phyloP scores from a whole-genome alignment of 2,113 vertebrate genomes.

The Stercorarius parasiticus region DNA sequence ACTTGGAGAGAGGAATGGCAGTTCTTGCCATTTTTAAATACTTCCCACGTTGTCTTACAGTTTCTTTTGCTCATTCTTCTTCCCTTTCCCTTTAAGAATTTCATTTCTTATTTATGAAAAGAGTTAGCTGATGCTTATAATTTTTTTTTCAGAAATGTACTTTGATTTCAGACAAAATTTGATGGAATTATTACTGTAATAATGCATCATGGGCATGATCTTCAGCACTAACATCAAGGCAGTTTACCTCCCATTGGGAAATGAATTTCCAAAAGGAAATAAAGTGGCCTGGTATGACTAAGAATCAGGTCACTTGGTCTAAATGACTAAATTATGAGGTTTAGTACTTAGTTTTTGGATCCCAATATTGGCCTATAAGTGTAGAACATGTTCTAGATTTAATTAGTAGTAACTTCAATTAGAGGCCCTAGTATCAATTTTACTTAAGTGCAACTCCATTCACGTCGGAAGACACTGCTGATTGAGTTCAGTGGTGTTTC shows the following conservation, averaged over 20 bases:
- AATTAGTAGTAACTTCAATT: not conserved
- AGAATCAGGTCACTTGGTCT: slow-evolving; percentile 23
- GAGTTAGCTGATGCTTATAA: not conserved
- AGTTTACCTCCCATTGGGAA: not conserved
- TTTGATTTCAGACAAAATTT: slow-evolving; percentile 4
- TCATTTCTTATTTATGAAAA: not conserved
- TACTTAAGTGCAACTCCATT: not conserved
- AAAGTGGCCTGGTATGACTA: not conserved
- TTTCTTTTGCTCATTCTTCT: not conserved
- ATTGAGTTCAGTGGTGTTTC: not conserved
- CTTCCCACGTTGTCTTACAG: not conserved
- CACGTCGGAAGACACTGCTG: not conserved
- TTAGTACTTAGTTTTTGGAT: not conserved
- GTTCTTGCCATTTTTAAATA: not conserved
- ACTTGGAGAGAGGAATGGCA: not conserved
- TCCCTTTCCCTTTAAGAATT: not conserved
- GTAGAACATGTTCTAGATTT: not conserved
- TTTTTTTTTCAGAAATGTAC: not conserved
- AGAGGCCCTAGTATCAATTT: not conserved
- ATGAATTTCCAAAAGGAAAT: not conserved
- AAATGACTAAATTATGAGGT: not conserved
- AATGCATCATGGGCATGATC: not conserved
- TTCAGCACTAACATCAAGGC: not conserved
- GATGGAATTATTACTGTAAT: not conserved
- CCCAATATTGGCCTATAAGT: not conserved